Conservation (phyloP, 2,797 vertebrate species). For the Paedocypris micromegethes region DNA sequence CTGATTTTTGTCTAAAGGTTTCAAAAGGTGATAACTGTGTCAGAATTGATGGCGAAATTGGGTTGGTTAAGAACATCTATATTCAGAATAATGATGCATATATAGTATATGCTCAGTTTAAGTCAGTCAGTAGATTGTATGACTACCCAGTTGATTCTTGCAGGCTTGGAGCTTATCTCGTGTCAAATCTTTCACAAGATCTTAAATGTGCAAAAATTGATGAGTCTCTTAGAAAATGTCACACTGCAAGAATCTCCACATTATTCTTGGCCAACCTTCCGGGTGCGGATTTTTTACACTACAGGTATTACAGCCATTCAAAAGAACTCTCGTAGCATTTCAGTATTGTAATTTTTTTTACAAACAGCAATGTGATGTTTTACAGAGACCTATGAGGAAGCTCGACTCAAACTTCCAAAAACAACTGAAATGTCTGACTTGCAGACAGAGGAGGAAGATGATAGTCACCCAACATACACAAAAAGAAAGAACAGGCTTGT, state of each 20-base stretch:
- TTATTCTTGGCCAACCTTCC: not conserved
- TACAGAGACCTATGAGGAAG: no score
- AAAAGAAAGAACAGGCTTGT: constrained; percentile 1
- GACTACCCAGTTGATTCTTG: not conserved
- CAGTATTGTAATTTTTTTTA: no score
- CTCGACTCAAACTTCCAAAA: not conserved
- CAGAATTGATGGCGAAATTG: not conserved
- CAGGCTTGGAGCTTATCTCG: not conserved
- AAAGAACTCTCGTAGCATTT: no score
- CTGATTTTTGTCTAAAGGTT: not conserved
- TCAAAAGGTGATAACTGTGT: not conserved
- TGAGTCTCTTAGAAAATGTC: not conserved
- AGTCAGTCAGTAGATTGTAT: not conserved
- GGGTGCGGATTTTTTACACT: not conserved
- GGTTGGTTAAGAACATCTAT: constrained; percentile 20
- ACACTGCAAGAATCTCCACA: no score
- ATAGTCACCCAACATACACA: not conserved
- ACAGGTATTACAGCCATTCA: not conserved
- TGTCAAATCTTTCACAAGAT: not conserved
- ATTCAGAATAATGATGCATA: constrained; percentile 13
- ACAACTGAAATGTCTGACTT: not conserved
- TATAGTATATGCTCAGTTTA: constrained; percentile 19
- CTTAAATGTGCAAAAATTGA: constrained; percentile 4
- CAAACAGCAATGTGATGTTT: no score
- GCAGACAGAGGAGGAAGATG: constrained; percentile 8